phyloP scores from a whole-genome alignment of 2,113 vertebrate species.

The Gnathonemus echidnorhynchus region DNA sequence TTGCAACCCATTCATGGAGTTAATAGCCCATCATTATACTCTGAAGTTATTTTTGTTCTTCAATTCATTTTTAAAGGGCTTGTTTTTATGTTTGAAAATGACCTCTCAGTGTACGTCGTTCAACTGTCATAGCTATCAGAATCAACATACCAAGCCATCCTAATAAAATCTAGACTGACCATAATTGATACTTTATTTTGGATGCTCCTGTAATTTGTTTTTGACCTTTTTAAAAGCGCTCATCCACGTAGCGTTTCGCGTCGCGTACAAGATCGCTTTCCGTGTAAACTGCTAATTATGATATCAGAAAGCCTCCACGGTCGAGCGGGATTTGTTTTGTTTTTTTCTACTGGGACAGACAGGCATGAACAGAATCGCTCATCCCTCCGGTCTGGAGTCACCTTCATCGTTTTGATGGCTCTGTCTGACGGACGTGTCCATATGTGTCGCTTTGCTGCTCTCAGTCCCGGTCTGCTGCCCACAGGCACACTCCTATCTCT shows the following conservation, averaged over 20 bases:
- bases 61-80: background rate
- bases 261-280: background rate
- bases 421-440: background rate
- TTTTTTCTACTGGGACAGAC: background rate
- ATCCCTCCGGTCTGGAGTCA: background rate
- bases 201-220: background rate
- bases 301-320: background rate
- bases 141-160: background rate
- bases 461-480: background rate
- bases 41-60: background rate
- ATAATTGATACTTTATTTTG: background rate
- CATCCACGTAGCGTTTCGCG: background rate
- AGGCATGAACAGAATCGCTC: background rate
- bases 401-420: background rate
- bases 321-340: background rate
- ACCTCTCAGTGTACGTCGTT: background rate
- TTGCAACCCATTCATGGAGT: background rate
- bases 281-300: background rate
- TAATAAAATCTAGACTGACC: background rate
- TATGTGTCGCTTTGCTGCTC: background rate
- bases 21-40: background rate
- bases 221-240: background rate
- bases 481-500: background rate
- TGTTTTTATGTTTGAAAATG: background rate
- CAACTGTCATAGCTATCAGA: background rate